Evolutionary conservation across 2,113 vertebrate species (phyloP).

Genomic region (Scolopax mira): DNA sequence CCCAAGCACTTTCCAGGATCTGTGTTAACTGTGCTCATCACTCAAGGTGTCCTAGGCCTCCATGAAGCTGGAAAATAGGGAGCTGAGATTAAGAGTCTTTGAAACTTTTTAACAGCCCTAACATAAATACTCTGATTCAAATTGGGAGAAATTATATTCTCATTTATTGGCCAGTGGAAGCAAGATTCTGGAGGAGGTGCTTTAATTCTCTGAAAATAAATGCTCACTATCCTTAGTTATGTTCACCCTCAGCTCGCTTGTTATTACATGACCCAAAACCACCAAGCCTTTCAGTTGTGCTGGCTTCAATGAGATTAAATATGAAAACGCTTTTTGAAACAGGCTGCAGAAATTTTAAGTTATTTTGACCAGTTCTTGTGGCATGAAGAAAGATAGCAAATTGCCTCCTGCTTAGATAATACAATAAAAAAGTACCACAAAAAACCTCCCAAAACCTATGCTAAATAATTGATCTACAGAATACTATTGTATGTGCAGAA

Average conservation of each 20-base stretch:
- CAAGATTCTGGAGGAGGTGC: not conserved
- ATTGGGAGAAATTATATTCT: not conserved
- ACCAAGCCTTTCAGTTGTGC: not conserved
- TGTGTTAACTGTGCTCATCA: not conserved
- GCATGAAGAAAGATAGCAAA: not conserved
- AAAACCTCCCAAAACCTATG: not conserved
- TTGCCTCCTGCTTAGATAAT: not conserved
- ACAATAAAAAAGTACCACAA: not conserved
- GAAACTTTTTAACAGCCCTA: not conserved
- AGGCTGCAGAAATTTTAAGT: not conserved
- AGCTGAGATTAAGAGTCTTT: not conserved
- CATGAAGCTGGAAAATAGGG: not conserved
- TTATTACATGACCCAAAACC: not conserved
- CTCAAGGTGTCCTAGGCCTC: not conserved
- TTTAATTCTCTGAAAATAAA: not conserved
- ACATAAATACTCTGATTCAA: not conserved
- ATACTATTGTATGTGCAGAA: not conserved
- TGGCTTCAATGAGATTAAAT: not conserved
- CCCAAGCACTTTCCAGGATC: not conserved
- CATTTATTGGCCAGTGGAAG: not conserved
- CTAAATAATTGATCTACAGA: not conserved
- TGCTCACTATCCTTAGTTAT: not conserved
- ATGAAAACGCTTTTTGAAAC: not conserved
- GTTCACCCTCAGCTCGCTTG: not conserved
- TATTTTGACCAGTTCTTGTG: not conserved